Evolutionary conservation across 2,888 invertebrate genomes (phyloP).

Genomic region (Gisinianus flammeolus): DNA sequence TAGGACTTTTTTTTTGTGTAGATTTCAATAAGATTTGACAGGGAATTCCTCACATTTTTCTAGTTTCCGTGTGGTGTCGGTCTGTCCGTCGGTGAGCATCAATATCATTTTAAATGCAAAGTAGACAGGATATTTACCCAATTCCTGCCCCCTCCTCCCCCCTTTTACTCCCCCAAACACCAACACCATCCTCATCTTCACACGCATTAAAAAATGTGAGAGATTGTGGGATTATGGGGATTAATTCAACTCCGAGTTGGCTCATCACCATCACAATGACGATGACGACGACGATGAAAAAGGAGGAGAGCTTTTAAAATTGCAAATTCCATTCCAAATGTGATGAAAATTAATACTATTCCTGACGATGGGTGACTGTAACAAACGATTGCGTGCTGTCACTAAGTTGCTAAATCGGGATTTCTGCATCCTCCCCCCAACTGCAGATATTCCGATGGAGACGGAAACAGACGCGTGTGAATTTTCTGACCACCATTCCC

Average conservation of each 20-base stretch:
- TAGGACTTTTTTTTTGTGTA: background rate
- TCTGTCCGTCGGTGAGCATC: background rate
- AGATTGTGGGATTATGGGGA: background rate
- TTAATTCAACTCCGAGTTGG: background rate
- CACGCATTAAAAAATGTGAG: background rate
- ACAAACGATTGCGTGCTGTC: too few relatives aligned
- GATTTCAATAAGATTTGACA: conserved; percentile 7
- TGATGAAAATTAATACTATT: background rate
- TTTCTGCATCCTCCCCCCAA: background rate
- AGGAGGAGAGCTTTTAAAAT: background rate
- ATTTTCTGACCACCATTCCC: background rate
- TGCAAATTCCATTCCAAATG: background rate
- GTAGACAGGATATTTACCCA: background rate
- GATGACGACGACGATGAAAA: background rate
- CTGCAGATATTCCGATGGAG: background rate
- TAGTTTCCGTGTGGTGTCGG: background rate
- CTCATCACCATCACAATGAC: background rate
- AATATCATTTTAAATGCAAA: conserved; percentile 19
- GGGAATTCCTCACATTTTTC: background rate
- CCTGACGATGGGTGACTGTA: too few relatives aligned
- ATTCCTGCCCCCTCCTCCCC: background rate
- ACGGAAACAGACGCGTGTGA: background rate
- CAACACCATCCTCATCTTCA: background rate
- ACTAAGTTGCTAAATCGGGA: too few relatives aligned
- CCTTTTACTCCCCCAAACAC: background rate